Percentiles rank a stretch among this genome's conserved stretches.
phyloP scores from a whole-genome alignment of 2,113 vertebrate species.

The Mionectes macconnelli region DNA sequence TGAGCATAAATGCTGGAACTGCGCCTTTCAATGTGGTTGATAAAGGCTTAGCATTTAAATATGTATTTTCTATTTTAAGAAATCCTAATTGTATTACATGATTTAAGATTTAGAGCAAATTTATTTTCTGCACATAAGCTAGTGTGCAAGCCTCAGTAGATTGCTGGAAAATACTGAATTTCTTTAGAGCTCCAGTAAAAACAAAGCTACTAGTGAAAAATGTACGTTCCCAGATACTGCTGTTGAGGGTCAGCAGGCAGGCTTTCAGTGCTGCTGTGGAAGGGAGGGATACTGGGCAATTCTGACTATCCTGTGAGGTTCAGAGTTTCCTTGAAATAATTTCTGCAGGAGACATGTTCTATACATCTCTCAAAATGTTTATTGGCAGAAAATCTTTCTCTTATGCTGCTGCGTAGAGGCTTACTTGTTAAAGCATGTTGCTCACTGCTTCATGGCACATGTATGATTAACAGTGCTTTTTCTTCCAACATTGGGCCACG shows the following conservation, averaged over 20 bases:
- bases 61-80: not conserved
- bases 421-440: not conserved
- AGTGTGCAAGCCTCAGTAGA: not conserved
- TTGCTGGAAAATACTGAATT: not conserved
- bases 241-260: not conserved
- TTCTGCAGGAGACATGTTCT: not conserved
- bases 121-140: not conserved
- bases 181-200: not conserved
- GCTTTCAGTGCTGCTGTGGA: not conserved
- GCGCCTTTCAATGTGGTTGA: not conserved
- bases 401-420: not conserved
- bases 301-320: not conserved
- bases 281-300: not conserved
- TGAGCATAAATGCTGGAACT: not conserved
- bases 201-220: not conserved
- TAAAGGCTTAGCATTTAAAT: not conserved
- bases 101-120: not conserved
- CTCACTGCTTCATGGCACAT: rapidly evolving
- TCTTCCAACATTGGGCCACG: not conserved
- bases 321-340: not conserved
- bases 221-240: rapidly evolving
- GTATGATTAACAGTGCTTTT: not conserved
- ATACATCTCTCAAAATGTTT: not conserved
- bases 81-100: not conserved
- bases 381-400: not conserved